Base-by-base conservation (phyloP, 2,888 invertebrate genomes). In the Psylliodes chrysocephalus region DNA sequence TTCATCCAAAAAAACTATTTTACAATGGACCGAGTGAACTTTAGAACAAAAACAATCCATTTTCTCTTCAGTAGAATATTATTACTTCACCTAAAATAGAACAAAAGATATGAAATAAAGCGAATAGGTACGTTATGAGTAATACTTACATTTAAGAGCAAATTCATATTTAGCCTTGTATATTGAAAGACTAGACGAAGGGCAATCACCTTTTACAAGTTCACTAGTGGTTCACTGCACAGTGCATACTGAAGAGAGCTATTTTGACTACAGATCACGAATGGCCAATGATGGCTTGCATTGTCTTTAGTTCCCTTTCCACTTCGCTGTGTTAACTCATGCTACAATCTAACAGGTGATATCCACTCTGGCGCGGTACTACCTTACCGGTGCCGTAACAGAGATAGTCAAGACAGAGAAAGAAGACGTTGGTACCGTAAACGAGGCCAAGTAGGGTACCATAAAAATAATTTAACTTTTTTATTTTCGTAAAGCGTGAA, bases 1-100 rank as follows among this genome's bases (percentile, higher is more conserved):
- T 80, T 95, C 94, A 82, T 95, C 95, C 75, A 95, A 88, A 73
- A 95, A 88, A 78, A 95, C 90, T 76, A 95, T 92, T 83, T 95
- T 93, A 84, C 92, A 92, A 63, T 81, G 81, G 66, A 83, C 78
- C 25, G 78, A 75, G 51, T 76, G 76, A 38, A 78, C 73, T 71
- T 79, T 80, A 33, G 81, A 73, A 72, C 82, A 83, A 72, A 82
- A 81, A 75, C 82, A 83, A 71, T 82, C 80, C 82, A 83, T 81
- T 63, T 69, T 15, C 47, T 47, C 55, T 55, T 8, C 19, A 17
- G 12, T 19, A 25, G 14, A 28, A 19, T 52, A 33, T 5, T 35
- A 28, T 25, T 25, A 46, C 22, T 47, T 40, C 28, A 18, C 33
- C 30, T 30, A 42, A 55, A 18, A 19, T 10, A 8, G 12, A 52